Evolutionary conservation across 2,888 invertebrate genomes (phyloP), one percentile per base, ranked within the genome.

Genomic region (Troides aeacus): DNA sequence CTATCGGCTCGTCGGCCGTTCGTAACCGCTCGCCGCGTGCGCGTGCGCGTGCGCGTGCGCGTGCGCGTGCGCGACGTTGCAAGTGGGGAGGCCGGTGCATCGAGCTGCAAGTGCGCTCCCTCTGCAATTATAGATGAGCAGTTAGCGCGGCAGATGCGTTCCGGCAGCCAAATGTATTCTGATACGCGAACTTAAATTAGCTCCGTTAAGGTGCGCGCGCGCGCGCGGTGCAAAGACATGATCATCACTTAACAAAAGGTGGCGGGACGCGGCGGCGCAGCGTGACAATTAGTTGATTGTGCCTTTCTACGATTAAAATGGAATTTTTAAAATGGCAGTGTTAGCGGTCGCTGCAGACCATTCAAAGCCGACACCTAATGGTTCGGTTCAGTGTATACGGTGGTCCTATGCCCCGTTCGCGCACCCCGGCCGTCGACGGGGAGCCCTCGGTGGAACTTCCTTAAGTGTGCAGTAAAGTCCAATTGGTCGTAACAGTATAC

Each of bases 61-160:
- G 6, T 30, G 30, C 30, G 30, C 30, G 4, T 30, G 30, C 4
- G 30, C 30, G 21, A 42, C 63, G 39, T 62, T 50, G 62, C 64
- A 60, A 70, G 66, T 63, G 64, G 64, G 39, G 63, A 60, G 42
- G 59, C 66, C 60, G 64, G 42, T 70, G 42, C 42, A 59, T 17
- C 17, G 17, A 15, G 53, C 53, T 10, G 39, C 39, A 53, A 66
- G 70, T 10, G 21, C 36, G 62, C 53, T 58, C 10, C 70, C 66
- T 70, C 62, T 62, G 66, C 66, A 66, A 70, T 70, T 66, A 67
- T 67, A 70, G 66, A 66, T 66, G 69, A 66, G 66, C 66, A 17
- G 39, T 62, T 39, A 50, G 53, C 57, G 56, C 42, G 18, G 66
- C 70, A 70, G 66, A 66, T 70, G 70, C 61, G 62, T 36, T 42